Conservation (phyloP, 2,888 invertebrate species). For the Chalcis sispes region DNA sequence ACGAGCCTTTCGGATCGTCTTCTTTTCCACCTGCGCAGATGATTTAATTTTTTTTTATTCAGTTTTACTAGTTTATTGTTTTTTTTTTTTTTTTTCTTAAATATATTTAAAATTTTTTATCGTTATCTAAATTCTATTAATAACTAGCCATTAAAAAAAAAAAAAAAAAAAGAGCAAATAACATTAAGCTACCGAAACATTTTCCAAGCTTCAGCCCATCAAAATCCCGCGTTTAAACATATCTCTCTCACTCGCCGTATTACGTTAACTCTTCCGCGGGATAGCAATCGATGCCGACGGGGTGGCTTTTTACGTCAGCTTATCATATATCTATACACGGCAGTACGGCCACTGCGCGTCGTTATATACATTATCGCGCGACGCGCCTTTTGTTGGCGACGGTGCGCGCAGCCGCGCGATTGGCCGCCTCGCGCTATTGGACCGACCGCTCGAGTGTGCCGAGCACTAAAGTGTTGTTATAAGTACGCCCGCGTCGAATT, state of each 20-base stretch:
- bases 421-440: constrained; percentile 71
- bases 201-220: no score
- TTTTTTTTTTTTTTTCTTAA: no score
- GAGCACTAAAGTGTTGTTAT: no score
- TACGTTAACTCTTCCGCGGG: no score
- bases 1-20: constrained; percentile 85
- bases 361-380: constrained; percentile 30
- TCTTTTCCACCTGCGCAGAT: constrained; percentile 86
- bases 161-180: constrained; percentile 9
- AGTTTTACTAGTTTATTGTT: not conserved
- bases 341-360: no score
- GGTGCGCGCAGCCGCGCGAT: constrained; percentile 70
- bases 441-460: constrained; percentile 67
- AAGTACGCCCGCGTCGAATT: no score
- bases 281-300: constrained; percentile 58
- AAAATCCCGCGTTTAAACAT: not conserved
- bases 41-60: not conserved
- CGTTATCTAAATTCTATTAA: no score
- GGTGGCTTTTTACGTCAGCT: constrained; percentile 50
- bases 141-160: not conserved
- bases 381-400: constrained; percentile 71
- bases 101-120: no score
- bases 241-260: not conserved
- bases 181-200: no score
- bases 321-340: no score